Percentiles rank a stretch among this genome's conserved stretches.
These are phyloP conservation scores for Bombyx mandarina DNA, from an alignment of 1,140 invertebrate species.

Conservation along the genomic window DNA sequence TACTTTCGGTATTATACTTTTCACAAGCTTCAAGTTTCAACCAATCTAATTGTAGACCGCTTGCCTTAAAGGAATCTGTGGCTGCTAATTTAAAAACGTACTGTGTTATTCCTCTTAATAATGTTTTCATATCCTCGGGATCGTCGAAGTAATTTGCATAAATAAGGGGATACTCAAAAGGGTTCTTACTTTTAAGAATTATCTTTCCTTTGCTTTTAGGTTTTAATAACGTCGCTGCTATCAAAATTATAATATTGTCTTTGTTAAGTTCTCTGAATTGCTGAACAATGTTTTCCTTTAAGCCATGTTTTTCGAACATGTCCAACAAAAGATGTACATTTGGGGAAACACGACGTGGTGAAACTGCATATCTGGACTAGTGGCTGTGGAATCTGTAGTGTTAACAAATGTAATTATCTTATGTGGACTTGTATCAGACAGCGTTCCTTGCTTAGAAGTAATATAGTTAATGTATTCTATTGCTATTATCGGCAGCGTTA, in stretches of 20 bases:
- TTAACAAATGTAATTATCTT: constrained; percentile 33
- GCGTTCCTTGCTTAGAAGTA: constrained; percentile 20
- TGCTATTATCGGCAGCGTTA: too few relatives aligned
- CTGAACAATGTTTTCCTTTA: constrained; percentile 23
- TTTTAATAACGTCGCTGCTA: constrained; percentile 61
- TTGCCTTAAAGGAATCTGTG: constrained; percentile 60
- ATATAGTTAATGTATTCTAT: constrained; percentile 4
- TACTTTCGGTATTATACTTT: constrained; percentile 40
- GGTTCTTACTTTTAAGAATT: constrained; percentile 70
- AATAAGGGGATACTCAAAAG: constrained; percentile 75
- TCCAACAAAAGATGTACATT: constrained; percentile 23
- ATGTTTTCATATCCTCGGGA: constrained; percentile 66
- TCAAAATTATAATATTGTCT: constrained; percentile 47
- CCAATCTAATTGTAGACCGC: constrained; percentile 44
- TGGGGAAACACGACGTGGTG: constrained; percentile 30
- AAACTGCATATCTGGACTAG: constrained; percentile 32
- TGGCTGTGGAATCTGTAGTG: constrained; percentile 23
- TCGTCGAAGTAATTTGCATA: constrained; percentile 78
- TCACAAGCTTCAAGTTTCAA: constrained; percentile 53
- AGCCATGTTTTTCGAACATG: constrained; percentile 21
- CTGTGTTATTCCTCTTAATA: constrained; percentile 71
- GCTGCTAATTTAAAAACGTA: constrained; percentile 56
- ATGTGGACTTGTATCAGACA: constrained; percentile 22
- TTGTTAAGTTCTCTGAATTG: constrained; percentile 34
- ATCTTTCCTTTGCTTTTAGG: constrained; percentile 75